Conservation (phyloP, 37 sponge, comb jelly and placozoan species). For the Corticium candelabrum region DNA sequence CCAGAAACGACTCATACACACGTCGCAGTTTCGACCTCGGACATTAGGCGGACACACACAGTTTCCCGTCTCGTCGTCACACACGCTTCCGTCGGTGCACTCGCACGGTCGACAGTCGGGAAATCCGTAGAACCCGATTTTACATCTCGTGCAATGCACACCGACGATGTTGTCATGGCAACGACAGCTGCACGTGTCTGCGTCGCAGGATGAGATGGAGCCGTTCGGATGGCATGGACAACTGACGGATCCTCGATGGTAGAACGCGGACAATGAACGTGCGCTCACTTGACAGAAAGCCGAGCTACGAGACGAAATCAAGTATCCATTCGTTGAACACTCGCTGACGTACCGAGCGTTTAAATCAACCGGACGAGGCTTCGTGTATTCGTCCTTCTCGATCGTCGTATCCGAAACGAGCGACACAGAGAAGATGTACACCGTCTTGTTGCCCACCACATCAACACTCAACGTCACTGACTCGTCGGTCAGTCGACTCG, state of each 20-base stretch:
- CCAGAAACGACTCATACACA: neutral
- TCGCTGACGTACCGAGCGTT: neutral
- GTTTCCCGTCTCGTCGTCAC: neutral
- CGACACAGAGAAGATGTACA: neutral
- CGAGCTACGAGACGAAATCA: neutral
- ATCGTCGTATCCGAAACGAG: neutral
- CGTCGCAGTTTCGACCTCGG: neutral
- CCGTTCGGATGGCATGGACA: neutral
- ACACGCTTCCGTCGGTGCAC: neutral
- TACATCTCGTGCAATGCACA: neutral
- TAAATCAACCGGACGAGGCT: neutral
- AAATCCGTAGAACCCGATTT: slow-evolving; percentile 3
- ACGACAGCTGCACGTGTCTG: neutral
- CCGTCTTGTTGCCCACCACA: too few species aligned
- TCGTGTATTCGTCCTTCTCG: neutral
- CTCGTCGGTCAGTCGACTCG: neutral
- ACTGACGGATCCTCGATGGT: neutral
- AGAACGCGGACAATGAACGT: neutral
- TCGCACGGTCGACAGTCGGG: neutral
- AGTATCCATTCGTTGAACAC: neutral
- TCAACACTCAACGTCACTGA: too few species aligned
- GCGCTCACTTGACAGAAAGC: neutral
- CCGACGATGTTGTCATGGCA: slow-evolving; percentile 2
- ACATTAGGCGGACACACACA: neutral
- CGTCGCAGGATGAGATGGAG: neutral